Evolutionary conservation across 2,113 vertebrate genomes (phyloP), one percentile per base, ranked within the genome.

Genomic region (Chamaetylas fuelleborni): DNA sequence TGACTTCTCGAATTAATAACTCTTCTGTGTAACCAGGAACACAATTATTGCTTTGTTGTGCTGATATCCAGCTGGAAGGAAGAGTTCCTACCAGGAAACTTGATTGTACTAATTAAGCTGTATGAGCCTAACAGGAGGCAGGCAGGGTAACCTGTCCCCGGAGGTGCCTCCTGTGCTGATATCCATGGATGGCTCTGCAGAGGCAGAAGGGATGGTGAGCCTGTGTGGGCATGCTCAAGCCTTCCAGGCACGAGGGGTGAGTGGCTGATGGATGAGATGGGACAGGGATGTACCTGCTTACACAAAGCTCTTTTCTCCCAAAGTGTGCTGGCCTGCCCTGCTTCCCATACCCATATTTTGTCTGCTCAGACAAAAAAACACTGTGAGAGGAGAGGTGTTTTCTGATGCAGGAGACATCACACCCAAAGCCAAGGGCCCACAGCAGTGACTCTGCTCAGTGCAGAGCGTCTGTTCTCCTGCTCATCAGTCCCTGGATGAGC

Each of bases 1-100:
- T 91, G 96, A 92, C 82, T 96, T 71, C 87, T 87, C 31, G 65
- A 92, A 93, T 96, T 95, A 97, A 96, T 93, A 97, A 93, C 94
- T 96, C 86, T 86, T 88, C 88, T 56, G 92, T 93, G 94, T 86
- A 92, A 95, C 88, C 40, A 60, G 73, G 64, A 96, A 89, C 9
- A 22, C 92, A 85, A 77, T 95, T 89, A 92, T 38, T 87, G 94
- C 93, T 93, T 95, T 93, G 92, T 88, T 88, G 86, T 84, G 89
- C 67, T 43, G 95, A 70, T 70, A 88, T 50, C 81, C 92, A 95
- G 95, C 95, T 78, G 23, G 90, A 96, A 96, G 94, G 90, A 57
- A 96, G 66, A 2, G 19, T 20, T 93, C 81, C 92, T 96, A 93
- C 90, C 82, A 81, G 56, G 86, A 66, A 92, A 94, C 86, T 90